Percentiles rank a stretch among this genome's conserved stretches.
Evolutionary conservation across 2,888 invertebrate species (phyloP).

Genomic region (Sarcophaga caerulescens): DNA sequence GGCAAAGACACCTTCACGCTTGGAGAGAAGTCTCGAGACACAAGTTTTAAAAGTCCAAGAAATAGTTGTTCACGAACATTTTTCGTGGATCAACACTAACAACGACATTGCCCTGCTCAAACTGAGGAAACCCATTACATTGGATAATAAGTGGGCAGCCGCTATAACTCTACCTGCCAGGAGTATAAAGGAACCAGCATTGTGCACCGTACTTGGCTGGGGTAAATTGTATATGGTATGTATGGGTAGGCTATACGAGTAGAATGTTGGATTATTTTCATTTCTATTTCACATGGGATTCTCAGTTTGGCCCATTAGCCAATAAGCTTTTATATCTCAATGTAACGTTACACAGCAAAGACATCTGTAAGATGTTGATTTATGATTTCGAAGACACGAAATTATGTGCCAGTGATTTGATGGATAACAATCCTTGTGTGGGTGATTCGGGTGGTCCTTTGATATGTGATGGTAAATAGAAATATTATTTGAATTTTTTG

Average conservation of each 20-base stretch:
- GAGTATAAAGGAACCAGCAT: not conserved
- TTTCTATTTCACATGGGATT: not conserved
- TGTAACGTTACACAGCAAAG: slow-evolving; percentile 56
- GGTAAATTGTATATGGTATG: slow-evolving; percentile 72
- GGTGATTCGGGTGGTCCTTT: slow-evolving; percentile 75
- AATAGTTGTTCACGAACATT: slow-evolving; percentile 26
- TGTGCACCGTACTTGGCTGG: slow-evolving; percentile 72
- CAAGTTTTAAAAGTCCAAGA: slow-evolving; percentile 40
- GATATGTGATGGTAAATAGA: slow-evolving; percentile 61
- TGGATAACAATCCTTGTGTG: slow-evolving; percentile 71
- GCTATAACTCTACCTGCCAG: not conserved
- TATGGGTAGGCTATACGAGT: not conserved
- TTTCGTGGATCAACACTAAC: not conserved
- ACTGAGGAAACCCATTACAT: not conserved
- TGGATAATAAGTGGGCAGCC: slow-evolving; percentile 16
- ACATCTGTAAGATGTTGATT: slow-evolving; percentile 50
- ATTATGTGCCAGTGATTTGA: slow-evolving; percentile 71
- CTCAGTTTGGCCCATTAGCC: slow-evolving; percentile 58
- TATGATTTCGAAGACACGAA: slow-evolving; percentile 49
- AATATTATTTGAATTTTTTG: not conserved
- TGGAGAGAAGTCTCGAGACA: slow-evolving; percentile 3
- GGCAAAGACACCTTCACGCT: slow-evolving; percentile 38
- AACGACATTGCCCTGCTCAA: slow-evolving; percentile 37
- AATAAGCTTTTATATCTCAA: slow-evolving; percentile 72
- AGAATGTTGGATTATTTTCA: not conserved